Percentiles rank a stretch among this genome's conserved stretches.
These are phyloP conservation scores for Drosophila simulans DNA, from an alignment of 1,140 invertebrate genomes.

Conservation along the genomic window DNA sequence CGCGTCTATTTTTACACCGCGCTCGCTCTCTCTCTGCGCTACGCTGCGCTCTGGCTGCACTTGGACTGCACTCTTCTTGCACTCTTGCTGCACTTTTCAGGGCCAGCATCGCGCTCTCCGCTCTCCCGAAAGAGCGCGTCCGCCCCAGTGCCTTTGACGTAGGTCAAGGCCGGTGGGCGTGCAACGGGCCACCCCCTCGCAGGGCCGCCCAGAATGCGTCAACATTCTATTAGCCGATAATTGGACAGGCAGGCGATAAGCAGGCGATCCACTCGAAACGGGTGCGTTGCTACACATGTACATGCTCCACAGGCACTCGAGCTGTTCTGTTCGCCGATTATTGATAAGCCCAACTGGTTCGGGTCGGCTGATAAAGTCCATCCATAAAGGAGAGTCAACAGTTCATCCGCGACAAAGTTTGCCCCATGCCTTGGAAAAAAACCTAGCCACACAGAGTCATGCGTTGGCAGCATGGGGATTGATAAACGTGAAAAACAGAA, in stretches of 20 bases:
- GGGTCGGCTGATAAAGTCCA: conserved; percentile 27
- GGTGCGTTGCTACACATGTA: conserved; percentile 23
- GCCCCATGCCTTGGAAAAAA: conserved; percentile 29
- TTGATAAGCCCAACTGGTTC: conserved; percentile 49
- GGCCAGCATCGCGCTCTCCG: conserved; percentile 48
- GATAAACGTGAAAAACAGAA: conserved; percentile 32
- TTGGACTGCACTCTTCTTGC: conserved; percentile 12
- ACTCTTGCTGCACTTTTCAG: conserved; percentile 59
- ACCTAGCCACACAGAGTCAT: conserved; percentile 7
- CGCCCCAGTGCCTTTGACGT: conserved; percentile 55
- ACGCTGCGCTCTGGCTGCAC: conserved; percentile 38
- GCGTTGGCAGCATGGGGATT: conserved; percentile 39
- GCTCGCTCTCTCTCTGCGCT: conserved; percentile 13
- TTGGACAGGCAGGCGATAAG: conserved; percentile 22
- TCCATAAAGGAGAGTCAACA: not conserved
- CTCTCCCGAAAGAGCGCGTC: conserved; percentile 1
- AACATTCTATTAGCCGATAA: conserved; percentile 38
- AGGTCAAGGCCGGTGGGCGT: conserved; percentile 73
- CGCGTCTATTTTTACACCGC: conserved; percentile 66
- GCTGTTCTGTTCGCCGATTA: conserved; percentile 50
- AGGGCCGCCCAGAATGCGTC: conserved; percentile 4
- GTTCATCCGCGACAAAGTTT: not conserved
- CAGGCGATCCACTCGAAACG: conserved; percentile 37
- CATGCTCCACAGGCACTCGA: conserved; percentile 32
- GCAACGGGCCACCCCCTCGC: not conserved